Base-by-base conservation (phyloP, 2,888 invertebrate species). In the Ectemnius lituratus region DNA sequence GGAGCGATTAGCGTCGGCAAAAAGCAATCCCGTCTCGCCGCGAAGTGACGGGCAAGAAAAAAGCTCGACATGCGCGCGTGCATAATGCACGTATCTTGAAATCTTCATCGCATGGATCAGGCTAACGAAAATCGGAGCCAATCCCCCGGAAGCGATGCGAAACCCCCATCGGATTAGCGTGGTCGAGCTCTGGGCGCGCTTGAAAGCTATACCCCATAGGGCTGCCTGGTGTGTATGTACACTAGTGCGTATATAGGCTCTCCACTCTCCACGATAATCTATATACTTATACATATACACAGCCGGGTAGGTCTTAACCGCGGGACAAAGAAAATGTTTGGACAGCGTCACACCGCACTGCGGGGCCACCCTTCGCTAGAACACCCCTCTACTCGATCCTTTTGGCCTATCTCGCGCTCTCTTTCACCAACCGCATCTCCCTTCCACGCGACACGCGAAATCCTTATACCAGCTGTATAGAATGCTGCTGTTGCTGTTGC, bases 291-390 rank as follows among this genome's bases (percentile, higher is more conserved):
- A 52, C 52, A 52, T 52, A 52, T 52, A 52, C 16, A 52, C 65
- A 84, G 78, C 84, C 87, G 83, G 86, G 86, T 86, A 83, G 87
- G 87, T 88, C 89, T 89, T 88, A 88, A 90, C 90, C 88, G 86
- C 88, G 86, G 88, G 88, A 90, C 88, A 89, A 90, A 90, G 90
- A 90, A 90, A 90, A 90, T 90, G 89, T 90, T 90, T 90, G 90
- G 89, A 90, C 90, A 90, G 89, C 90, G 90, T 90, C 90, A 88
- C 88, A 84, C 87, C 85, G 84, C 85, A 65, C 82, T 67, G 75
- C 73, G 59, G 73, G 85, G 83, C 81, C 84, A 86, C 86, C 86
- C 86, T 85, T 81, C 79, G 73, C 71, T 79, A 85, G 82, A 84
- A 82, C 83, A 81, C 80, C 84, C 86, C 82, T 52, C 81, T 78